Conservation (phyloP, 2,888 invertebrate species). For the Nasonovia ribisnigri region DNA sequence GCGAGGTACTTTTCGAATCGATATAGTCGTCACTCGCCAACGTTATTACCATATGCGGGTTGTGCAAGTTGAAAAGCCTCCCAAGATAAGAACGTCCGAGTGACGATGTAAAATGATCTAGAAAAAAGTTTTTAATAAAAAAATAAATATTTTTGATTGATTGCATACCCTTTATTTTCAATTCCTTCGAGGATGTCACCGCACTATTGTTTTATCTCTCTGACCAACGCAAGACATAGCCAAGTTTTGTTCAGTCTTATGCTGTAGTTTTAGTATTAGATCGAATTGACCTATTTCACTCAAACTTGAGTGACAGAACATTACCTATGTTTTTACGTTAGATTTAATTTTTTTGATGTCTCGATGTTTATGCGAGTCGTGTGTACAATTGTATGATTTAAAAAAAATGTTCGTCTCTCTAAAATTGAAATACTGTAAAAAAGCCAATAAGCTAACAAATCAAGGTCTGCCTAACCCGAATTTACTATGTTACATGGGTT, state of each 20-base stretch:
- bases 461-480: not conserved
- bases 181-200: not conserved
- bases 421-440: not conserved
- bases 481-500: too few relatives aligned
- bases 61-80: not conserved
- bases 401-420: not conserved
- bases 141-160: not conserved
- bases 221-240: fast-evolving
- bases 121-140: not conserved
- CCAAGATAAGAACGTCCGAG: too few relatives aligned
- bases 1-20: slow-evolving; percentile 71
- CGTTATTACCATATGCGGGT: slow-evolving; percentile 21
- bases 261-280: not conserved
- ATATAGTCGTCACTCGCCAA: not conserved
- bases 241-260: not conserved
- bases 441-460: not conserved
- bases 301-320: not conserved
- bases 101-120: not conserved
- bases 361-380: not conserved
- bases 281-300: not conserved
- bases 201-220: not conserved
- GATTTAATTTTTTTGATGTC: not conserved
- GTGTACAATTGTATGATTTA: not conserved
- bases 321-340: not conserved
- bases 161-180: not conserved